phyloP scores from a whole-genome alignment of 2,113 vertebrate genomes.

The Syngnathus scovelli region DNA sequence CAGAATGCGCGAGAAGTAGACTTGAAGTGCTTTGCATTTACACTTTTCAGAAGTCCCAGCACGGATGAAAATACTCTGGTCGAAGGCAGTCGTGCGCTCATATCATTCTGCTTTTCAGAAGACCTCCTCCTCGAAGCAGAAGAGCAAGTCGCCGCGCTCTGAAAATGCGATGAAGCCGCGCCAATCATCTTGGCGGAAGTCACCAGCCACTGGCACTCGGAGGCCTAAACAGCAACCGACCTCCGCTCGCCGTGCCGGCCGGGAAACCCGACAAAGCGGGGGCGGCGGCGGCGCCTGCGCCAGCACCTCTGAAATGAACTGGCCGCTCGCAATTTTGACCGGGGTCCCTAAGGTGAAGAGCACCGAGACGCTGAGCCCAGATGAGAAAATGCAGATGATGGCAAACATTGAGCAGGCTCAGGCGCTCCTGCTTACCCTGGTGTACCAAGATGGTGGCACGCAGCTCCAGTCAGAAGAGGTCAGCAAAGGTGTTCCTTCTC shows the following conservation, averaged over 20 bases:
- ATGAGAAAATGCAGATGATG: slow-evolving; percentile 67
- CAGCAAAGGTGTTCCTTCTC: background rate
- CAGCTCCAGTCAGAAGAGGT: slow-evolving; percentile 79
- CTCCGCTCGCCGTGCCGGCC: no score
- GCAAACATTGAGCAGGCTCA: slow-evolving; percentile 51
- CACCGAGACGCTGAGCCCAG: slow-evolving; percentile 55
- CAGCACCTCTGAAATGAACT: slow-evolving; percentile 19
- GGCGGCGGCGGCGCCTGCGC: background rate
- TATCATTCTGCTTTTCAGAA: background rate
- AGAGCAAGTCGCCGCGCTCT: no score
- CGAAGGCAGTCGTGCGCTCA: background rate
- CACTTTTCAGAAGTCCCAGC: background rate
- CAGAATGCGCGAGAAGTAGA: background rate
- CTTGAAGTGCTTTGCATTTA: no score
- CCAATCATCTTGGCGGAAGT: background rate
- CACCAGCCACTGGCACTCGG: background rate
- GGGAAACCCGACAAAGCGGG: slow-evolving; percentile 1
- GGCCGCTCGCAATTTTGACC: slow-evolving; percentile 30
- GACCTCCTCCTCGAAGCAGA: background rate
- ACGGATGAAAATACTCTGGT: background rate
- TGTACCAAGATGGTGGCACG: slow-evolving; percentile 80
- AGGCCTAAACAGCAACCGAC: background rate
- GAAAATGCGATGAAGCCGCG: background rate
- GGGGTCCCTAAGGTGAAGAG: slow-evolving; percentile 69
- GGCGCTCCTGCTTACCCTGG: slow-evolving; percentile 74